Conservation (phyloP, 2,888 invertebrate genomes). For the Rotaria magnacalcarata region DNA sequence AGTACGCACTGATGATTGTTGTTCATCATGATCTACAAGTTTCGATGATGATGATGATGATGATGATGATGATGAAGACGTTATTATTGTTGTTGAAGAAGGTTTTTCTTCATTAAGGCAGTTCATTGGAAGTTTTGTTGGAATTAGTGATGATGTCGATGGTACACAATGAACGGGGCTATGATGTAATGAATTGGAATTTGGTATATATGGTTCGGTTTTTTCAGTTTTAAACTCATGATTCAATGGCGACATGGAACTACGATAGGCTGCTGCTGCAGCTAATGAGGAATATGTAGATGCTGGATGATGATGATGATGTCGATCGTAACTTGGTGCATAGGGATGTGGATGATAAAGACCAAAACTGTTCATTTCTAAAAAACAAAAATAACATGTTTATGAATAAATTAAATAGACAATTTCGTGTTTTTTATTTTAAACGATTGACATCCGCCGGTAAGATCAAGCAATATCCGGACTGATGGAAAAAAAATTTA, state of each 20-base stretch:
- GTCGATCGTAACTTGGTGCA: not conserved
- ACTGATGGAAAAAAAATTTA: not conserved
- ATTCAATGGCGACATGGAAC: not conserved
- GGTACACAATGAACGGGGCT: conserved; percentile 14
- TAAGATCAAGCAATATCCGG: conserved; percentile 24
- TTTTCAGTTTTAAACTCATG: conserved; percentile 4
- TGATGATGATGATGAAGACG: not conserved
- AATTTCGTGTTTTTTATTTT: conserved; percentile 20
- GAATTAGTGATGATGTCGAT: not conserved
- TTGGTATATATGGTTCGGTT: conserved; percentile 9
- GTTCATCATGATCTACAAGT: not conserved
- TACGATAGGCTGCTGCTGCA: conserved; percentile 23
- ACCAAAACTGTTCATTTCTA: conserved; percentile 33
- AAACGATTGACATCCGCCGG: conserved; percentile 16
- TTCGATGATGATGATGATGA: conserved; percentile 7
- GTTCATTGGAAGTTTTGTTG: not conserved
- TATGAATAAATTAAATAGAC: conserved; percentile 30
- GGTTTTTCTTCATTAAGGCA: not conserved
- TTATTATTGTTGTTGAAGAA: not conserved
- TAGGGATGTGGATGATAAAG: conserved; percentile 15
- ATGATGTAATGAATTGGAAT: not conserved
- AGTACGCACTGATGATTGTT: not conserved
- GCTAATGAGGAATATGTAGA: conserved; percentile 24
- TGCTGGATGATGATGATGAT: not conserved
- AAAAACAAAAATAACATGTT: not conserved